These are phyloP conservation scores for Pseudolaguvia tuberculata DNA, from an alignment of 2,113 vertebrate genomes.

Conservation along the genomic window DNA sequence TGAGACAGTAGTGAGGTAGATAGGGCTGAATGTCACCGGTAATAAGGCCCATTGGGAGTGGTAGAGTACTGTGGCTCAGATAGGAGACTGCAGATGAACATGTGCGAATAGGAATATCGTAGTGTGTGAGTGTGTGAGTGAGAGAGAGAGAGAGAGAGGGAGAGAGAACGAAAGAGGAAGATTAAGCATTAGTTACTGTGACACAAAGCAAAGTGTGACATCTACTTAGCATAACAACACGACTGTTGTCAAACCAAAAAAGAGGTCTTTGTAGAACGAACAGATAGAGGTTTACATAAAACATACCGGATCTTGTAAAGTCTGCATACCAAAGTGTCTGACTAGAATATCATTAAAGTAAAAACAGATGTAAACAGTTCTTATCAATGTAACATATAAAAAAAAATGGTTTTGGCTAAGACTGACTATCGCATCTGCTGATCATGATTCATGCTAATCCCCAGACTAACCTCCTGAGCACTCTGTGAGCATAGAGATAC, in stretches of 20 bases:
- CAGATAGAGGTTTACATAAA: conserved; percentile 20
- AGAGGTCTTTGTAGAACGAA: conserved; percentile 16
- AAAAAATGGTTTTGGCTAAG: not conserved
- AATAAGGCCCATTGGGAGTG: conserved; percentile 41
- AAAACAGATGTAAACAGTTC: conserved; percentile 4
- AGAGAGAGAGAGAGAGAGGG: not conserved
- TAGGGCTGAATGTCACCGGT: conserved; percentile 38
- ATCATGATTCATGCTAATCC: not conserved
- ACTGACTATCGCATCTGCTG: not conserved
- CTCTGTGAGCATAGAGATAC: conserved; percentile 13
- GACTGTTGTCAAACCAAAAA: conserved; percentile 20
- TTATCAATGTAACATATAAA: not conserved
- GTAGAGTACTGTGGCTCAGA: conserved; percentile 24
- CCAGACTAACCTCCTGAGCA: conserved; percentile 10
- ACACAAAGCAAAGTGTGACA: conserved; percentile 33
- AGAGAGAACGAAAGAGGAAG: too few species aligned
- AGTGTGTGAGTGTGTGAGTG: not conserved
- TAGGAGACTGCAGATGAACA: conserved; percentile 23
- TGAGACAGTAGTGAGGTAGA: conserved; percentile 40
- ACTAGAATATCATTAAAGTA: conserved; percentile 12
- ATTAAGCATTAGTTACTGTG: conserved; percentile 21
- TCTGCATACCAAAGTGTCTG: not conserved
- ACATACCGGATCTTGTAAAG: not conserved
- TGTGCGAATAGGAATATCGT: not conserved
- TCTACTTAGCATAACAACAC: conserved; percentile 27